These are phyloP conservation scores for Pteropus alecto DNA, from an alignment of 2,113 vertebrate species.

Conservation along the genomic window DNA sequence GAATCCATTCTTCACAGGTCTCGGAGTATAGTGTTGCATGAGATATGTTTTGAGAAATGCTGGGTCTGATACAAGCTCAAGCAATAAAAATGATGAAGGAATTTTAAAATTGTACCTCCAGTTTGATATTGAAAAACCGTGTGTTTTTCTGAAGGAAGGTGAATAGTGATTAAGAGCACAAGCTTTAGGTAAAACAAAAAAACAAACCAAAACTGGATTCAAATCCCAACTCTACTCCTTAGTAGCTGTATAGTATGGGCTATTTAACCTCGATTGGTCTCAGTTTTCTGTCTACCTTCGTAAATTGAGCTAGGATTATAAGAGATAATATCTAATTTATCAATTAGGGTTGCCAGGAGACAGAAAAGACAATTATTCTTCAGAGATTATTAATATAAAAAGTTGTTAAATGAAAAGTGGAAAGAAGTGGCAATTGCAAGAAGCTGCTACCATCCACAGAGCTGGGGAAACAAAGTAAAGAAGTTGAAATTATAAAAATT, in stretches of 20 bases:
- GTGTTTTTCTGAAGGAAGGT: neutral
- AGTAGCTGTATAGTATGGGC: neutral
- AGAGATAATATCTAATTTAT: neutral
- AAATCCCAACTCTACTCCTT: neutral
- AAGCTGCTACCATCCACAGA: neutral
- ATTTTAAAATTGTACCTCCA: neutral
- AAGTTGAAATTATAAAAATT: neutral
- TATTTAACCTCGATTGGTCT: neutral
- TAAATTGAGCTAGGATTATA: neutral
- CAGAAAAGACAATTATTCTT: neutral
- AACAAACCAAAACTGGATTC: neutral
- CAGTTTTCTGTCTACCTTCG: neutral
- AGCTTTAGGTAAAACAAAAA: slow-evolving; percentile 2
- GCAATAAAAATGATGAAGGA: neutral
- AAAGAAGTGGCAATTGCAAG: neutral
- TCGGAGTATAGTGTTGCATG: neutral
- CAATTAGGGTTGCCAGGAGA: neutral
- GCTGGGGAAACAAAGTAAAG: neutral
- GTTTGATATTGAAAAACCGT: neutral
- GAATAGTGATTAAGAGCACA: neutral
- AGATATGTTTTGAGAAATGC: neutral
- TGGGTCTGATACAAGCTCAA: neutral
- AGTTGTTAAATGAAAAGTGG: neutral
- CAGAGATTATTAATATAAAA: slow-evolving; percentile 18
- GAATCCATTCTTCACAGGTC: neutral